Evolutionary conservation across 2,797 vertebrate genomes (phyloP).

Genomic region (Hafferia zeledoni): DNA sequence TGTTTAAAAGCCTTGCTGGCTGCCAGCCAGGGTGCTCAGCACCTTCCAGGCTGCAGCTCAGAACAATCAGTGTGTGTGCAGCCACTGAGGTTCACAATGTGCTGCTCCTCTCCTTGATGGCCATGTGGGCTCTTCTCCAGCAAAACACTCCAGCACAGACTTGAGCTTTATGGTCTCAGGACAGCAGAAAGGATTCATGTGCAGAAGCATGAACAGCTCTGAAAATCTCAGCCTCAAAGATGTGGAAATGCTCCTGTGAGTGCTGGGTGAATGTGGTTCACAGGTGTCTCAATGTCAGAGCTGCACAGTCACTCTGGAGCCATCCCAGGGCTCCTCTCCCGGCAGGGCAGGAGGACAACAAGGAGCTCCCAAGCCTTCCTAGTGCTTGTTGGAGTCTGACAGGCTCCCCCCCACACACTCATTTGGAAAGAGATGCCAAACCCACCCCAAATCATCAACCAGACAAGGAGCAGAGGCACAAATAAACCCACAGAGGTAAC

Average conservation of each 20-base stretch:
- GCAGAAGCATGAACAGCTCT: not conserved
- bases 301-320: not conserved
- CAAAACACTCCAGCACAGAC: not conserved
- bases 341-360: not conserved
- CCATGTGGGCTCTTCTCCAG: not conserved
- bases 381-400: too few relatives aligned
- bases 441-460: not conserved
- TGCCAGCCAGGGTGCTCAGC: slow-evolving; percentile 14
- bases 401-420: not conserved
- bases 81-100: not conserved
- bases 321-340: not conserved
- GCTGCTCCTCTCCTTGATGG: not conserved
- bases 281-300: not conserved
- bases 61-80: not conserved
- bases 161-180: not conserved
- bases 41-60: not conserved
- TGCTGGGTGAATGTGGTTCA: not conserved
- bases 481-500: not conserved
- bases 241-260: not conserved
- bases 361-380: not conserved
- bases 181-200: not conserved
- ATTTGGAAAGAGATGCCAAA: not conserved
- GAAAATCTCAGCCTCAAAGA: not conserved
- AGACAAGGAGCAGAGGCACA: not conserved
- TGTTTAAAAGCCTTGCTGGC: slow-evolving; percentile 44